Evolutionary conservation across 2,797 vertebrate genomes (phyloP).

Genomic region (Xerus rutilus): DNA sequence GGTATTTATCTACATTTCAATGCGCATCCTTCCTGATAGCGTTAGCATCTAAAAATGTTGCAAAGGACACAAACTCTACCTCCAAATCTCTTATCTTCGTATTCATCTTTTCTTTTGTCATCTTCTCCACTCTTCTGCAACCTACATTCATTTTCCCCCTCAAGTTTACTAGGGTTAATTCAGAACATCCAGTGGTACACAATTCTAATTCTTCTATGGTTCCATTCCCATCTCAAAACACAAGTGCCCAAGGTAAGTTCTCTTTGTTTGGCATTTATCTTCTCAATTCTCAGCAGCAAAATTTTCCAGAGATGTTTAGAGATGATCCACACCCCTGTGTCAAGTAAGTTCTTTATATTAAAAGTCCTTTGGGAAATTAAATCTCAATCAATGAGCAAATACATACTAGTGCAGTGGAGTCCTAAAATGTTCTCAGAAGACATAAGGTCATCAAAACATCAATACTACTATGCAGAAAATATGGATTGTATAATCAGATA

Average conservation of each 20-base stretch:
- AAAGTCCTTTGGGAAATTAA: conserved; percentile 3
- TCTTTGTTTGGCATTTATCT: not conserved
- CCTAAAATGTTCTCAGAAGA: not conserved
- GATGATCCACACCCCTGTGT: not conserved
- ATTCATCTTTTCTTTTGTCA: not conserved
- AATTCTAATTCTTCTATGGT: not conserved
- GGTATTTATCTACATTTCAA: not conserved
- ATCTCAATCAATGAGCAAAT: not conserved
- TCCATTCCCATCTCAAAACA: not conserved
- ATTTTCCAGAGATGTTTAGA: not conserved
- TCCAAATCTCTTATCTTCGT: not conserved
- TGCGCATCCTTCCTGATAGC: not conserved
- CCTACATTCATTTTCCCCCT: not conserved
- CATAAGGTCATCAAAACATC: not conserved
- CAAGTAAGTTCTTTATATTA: not conserved
- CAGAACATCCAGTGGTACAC: not conserved
- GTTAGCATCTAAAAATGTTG: not conserved
- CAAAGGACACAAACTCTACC: not conserved
- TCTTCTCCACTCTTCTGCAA: not conserved
- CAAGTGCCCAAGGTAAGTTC: fast-evolving
- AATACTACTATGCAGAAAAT: not conserved
- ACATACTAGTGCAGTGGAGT: not conserved
- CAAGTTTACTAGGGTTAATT: not conserved
- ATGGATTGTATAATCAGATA: not conserved
- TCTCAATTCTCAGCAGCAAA: not conserved